phyloP scores from a whole-genome alignment of 2,113 vertebrate genomes.

The Morone chrysops region DNA sequence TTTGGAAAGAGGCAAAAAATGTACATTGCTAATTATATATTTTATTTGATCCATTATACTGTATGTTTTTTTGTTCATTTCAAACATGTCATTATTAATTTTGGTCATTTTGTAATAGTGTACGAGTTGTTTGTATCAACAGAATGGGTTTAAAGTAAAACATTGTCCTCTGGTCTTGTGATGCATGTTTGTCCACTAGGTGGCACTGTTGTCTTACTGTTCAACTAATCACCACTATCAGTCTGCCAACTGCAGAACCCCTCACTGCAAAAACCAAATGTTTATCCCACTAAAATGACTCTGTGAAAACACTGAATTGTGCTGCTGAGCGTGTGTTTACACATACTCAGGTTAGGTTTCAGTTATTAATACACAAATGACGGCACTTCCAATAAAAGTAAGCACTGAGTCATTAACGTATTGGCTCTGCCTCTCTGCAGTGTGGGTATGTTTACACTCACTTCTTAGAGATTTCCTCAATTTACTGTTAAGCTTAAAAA shows the following conservation, averaged over 20 bases:
- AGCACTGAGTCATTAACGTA: constrained; percentile 27
- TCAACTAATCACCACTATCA: background rate
- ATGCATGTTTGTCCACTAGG: constrained; percentile 46
- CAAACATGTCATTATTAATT: background rate
- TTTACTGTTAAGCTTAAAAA: constrained; percentile 14
- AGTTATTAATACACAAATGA: constrained; percentile 24
- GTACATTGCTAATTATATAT: background rate
- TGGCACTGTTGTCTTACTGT: constrained; percentile 26
- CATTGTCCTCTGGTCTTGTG: background rate
- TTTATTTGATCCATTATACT: background rate
- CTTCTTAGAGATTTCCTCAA: constrained; percentile 11
- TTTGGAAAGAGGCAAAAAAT: background rate
- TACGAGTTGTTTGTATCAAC: background rate
- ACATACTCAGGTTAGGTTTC: background rate
- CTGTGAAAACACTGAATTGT: constrained; percentile 7
- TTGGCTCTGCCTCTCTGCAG: constrained; percentile 17
- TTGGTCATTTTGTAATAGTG: background rate
- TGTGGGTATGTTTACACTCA: background rate
- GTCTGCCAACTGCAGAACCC: background rate
- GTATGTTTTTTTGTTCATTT: too few species aligned
- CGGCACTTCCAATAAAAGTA: background rate
- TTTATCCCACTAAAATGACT: constrained; percentile 32
- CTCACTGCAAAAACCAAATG: constrained; percentile 10
- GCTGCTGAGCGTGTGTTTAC: constrained; percentile 27
- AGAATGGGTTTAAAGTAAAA: background rate